phyloP scores from a whole-genome alignment of 1,140 invertebrate genomes.

The Bathynomus jamesi region DNA sequence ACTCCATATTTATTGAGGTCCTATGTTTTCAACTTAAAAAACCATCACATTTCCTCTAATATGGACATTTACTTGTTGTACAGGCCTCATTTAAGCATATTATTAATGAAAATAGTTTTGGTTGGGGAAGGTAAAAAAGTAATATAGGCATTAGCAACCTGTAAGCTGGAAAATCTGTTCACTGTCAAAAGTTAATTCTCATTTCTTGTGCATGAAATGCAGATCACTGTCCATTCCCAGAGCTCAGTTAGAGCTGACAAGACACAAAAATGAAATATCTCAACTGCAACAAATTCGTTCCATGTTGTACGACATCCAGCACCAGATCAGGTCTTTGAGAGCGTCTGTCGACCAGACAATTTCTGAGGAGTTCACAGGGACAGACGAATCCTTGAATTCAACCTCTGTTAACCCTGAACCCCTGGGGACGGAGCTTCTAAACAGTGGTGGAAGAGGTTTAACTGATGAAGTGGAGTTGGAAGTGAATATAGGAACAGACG shows the following conservation, averaged over 20 bases:
- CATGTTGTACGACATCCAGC: constrained; percentile 56
- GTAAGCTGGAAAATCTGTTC: too few relatives aligned
- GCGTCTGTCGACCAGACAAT: constrained; percentile 35
- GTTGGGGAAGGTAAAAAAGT: too few relatives aligned
- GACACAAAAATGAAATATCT: constrained; percentile 30
- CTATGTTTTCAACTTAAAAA: too few relatives aligned
- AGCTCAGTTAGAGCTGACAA: constrained; percentile 38
- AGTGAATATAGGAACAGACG: background rate
- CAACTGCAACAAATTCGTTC: constrained; percentile 54
- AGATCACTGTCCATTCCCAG: constrained; percentile 40
- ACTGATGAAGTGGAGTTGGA: background rate
- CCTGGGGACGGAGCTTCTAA: background rate
- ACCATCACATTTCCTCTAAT: too few relatives aligned
- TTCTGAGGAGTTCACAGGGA: background rate
- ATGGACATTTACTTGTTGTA: too few relatives aligned
- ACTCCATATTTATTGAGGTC: too few relatives aligned
- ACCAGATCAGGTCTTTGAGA: constrained; percentile 51
- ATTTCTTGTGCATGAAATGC: too few relatives aligned
- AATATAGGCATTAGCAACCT: too few relatives aligned
- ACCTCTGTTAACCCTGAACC: background rate
- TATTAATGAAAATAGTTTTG: too few relatives aligned
- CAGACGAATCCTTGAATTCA: background rate
- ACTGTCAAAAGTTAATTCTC: too few relatives aligned
- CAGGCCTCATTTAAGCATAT: too few relatives aligned
- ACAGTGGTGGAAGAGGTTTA: background rate